These are phyloP conservation scores for Euzophera pinguis DNA, from an alignment of 2,888 invertebrate genomes.

Conservation along the genomic window DNA sequence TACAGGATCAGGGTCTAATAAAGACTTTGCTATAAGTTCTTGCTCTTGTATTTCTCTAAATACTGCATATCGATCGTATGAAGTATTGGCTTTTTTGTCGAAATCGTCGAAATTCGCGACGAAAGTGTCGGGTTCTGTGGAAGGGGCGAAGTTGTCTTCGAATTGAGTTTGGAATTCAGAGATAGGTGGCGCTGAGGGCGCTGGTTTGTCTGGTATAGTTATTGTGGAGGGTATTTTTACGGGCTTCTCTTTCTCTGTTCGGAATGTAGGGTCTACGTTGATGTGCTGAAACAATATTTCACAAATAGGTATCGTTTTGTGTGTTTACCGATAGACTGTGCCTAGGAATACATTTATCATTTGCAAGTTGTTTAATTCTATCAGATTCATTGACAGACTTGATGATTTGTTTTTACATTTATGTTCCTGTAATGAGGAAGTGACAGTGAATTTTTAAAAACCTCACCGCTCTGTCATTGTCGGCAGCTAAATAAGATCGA, in stretches of 20 bases:
- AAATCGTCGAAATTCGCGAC: conserved; percentile 85
- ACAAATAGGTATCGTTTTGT: background rate
- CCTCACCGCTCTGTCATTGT: conserved; percentile 60
- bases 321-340: too few species aligned
- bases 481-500: conserved; percentile 74
- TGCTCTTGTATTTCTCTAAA: conserved; percentile 92
- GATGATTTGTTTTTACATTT: too few species aligned
- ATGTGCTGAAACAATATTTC: conserved; percentile 48
- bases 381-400: too few species aligned
- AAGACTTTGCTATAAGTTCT: conserved; percentile 77
- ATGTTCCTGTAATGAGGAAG: too few species aligned
- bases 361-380: too few species aligned
- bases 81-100: conserved; percentile 72
- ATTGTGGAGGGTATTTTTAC: conserved; percentile 27
- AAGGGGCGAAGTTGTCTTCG: conserved; percentile 82
- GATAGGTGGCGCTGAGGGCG: conserved; percentile 28
- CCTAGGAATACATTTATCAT: too few species aligned
- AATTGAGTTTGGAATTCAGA: conserved; percentile 77
- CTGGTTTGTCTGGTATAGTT: conserved; percentile 27
- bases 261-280: conserved; percentile 49
- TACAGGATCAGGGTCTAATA: conserved; percentile 50
- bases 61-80: conserved; percentile 91
- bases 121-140: conserved; percentile 71
- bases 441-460: background rate
- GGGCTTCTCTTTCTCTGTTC: conserved; percentile 47